Evolutionary conservation across 1,140 invertebrate genomes (phyloP).

Genomic region (Panulirus ornatus): DNA sequence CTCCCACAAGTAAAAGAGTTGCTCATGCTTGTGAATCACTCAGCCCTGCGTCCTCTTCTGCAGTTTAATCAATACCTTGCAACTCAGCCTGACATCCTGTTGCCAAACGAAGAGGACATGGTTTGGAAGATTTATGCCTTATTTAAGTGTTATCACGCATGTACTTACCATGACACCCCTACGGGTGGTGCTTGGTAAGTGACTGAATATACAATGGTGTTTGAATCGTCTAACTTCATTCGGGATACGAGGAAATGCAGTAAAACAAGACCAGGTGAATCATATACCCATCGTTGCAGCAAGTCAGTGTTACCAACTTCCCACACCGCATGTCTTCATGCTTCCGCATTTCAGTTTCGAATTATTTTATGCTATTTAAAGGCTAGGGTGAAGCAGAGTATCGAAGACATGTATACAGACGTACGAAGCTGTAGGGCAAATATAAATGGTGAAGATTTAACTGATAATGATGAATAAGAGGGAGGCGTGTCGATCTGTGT

Average conservation of each 20-base stretch:
- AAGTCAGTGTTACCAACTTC: constrained; percentile 12
- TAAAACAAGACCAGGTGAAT: background rate
- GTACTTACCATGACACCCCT: background rate
- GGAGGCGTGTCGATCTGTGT: background rate
- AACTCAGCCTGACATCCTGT: background rate
- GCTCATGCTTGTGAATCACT: background rate
- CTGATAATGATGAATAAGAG: background rate
- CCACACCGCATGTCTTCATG: no score
- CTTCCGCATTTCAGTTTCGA: background rate
- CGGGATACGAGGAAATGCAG: background rate
- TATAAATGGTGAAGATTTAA: no score
- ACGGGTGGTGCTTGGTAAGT: background rate
- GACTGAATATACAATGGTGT: background rate
- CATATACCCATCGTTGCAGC: background rate
- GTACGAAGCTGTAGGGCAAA: no score
- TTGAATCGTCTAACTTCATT: background rate
- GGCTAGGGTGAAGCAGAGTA: no score
- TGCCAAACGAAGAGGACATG: background rate
- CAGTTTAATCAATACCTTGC: constrained; percentile 9
- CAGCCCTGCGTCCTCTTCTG: background rate
- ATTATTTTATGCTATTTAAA: no score
- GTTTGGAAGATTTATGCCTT: background rate
- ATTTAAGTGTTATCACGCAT: background rate
- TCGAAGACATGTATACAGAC: no score
- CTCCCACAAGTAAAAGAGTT: background rate